Percentiles rank a stretch among this genome's conserved stretches.
Conservation (phyloP, 2,888 invertebrate species). For the Seira musarum region DNA sequence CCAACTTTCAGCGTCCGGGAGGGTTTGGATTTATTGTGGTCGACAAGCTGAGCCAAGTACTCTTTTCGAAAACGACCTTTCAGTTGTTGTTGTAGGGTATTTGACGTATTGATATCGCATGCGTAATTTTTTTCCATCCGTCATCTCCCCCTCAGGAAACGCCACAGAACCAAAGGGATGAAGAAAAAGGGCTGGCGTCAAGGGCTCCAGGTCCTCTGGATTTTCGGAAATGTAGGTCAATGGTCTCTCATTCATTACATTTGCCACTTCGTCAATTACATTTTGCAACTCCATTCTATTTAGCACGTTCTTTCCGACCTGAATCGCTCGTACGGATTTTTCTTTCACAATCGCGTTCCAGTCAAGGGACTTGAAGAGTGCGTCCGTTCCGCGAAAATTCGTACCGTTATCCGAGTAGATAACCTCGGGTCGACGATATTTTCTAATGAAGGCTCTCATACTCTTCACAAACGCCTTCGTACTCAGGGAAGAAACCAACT, state of each 20-base stretch:
- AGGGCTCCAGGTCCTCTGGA: conserved; percentile 13
- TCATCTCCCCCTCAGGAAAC: conserved; percentile 17
- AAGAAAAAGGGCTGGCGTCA: conserved; percentile 12
- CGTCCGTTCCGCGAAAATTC: conserved; percentile 71
- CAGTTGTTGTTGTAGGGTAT: not conserved
- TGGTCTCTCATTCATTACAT: conserved; percentile 8
- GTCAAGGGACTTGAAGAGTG: conserved; percentile 75
- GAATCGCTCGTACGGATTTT: no score
- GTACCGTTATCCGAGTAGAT: conserved; percentile 71
- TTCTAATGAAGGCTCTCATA: not conserved
- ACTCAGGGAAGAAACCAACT: not conserved
- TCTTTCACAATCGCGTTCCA: conserved; percentile 71
- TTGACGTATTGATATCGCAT: not conserved
- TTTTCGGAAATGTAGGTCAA: conserved; percentile 20
- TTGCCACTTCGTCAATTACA: not conserved
- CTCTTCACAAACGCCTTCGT: not conserved
- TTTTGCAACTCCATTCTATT: not conserved
- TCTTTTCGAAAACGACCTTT: conserved; percentile 9
- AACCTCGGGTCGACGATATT: not conserved
- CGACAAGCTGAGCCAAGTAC: not conserved
- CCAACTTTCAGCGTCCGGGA: not conserved
- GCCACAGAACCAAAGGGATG: not conserved
- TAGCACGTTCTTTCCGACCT: not conserved
- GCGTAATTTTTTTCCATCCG: not conserved
- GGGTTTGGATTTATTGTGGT: no score